phyloP scores from a whole-genome alignment of 2,113 vertebrate species.

The Epinephelus fuscoguttatus region DNA sequence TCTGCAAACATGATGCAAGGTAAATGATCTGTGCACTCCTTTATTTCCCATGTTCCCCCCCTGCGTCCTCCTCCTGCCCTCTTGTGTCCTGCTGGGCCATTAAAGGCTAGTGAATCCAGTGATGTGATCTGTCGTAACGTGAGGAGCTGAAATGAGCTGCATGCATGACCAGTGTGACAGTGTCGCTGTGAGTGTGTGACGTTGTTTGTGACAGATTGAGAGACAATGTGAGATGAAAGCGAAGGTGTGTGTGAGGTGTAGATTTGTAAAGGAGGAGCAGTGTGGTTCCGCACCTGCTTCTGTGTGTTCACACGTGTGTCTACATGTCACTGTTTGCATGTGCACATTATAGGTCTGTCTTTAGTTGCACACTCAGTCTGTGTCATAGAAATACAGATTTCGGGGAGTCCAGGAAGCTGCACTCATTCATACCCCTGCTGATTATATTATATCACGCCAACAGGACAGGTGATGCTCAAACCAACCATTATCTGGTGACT shows the following conservation, averaged over 20 bases:
- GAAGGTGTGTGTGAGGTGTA: slow-evolving; percentile 35
- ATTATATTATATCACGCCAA: neutral
- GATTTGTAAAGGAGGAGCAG: slow-evolving; percentile 4
- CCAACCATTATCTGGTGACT: neutral
- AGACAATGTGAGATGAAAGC: neutral
- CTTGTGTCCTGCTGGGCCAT: slow-evolving; percentile 66
- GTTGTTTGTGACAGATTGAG: slow-evolving; percentile 32
- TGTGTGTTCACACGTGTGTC: slow-evolving; percentile 25
- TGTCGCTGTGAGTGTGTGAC: slow-evolving; percentile 18
- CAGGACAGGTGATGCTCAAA: neutral
- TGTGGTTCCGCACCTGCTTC: neutral
- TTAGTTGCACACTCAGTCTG: neutral
- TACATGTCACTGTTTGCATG: slow-evolving; percentile 4
- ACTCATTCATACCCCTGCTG: slow-evolving; percentile 40
- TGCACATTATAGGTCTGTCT: slow-evolving; percentile 14
- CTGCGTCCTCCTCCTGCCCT: slow-evolving; percentile 66
- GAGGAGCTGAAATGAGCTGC: slow-evolving; percentile 30
- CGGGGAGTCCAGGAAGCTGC: slow-evolving; percentile 22
- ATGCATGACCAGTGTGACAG: slow-evolving; percentile 37
- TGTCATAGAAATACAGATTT: neutral
- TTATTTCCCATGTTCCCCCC: slow-evolving; percentile 22
- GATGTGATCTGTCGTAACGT: slow-evolving; percentile 57
- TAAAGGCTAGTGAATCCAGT: slow-evolving; percentile 45
- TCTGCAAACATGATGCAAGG: slow-evolving; percentile 99
- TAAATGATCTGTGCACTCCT: slow-evolving; percentile 75